Evolutionary conservation across 1,140 invertebrate species (phyloP).

Genomic region (Drosophila ogumai): DNA sequence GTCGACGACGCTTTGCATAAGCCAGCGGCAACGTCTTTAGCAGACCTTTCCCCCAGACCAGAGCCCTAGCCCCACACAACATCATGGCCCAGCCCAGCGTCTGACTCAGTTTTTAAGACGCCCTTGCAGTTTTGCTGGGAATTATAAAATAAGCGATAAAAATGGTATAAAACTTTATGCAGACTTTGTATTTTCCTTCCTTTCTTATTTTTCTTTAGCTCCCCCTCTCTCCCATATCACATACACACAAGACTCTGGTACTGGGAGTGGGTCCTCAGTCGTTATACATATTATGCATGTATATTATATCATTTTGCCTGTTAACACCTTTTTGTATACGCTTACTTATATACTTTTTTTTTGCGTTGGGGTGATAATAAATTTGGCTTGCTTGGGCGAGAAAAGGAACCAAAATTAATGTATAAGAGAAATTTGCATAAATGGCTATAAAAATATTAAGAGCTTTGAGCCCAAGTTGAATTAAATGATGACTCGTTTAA

Average conservation of each 20-base stretch:
- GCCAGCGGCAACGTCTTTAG: slow-evolving; percentile 51
- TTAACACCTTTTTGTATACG: slow-evolving; percentile 75
- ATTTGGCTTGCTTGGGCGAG: slow-evolving; percentile 29
- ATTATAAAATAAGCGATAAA: slow-evolving; percentile 83
- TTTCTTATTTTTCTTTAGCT: slow-evolving; percentile 1
- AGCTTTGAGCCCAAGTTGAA: slow-evolving; percentile 22
- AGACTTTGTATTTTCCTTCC: slow-evolving; percentile 50
- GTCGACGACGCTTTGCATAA: slow-evolving; percentile 72
- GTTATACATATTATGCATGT: slow-evolving; percentile 63
- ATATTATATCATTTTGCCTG: slow-evolving; percentile 68
- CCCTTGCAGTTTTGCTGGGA: slow-evolving; percentile 73
- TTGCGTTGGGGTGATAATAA: slow-evolving; percentile 56
- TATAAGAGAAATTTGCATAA: slow-evolving; percentile 55
- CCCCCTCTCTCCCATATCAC: neutral
- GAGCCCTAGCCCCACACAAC: slow-evolving; percentile 1
- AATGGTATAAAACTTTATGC: slow-evolving; percentile 79
- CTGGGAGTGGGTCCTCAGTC: slow-evolving; percentile 30
- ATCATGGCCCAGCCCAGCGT: slow-evolving; percentile 20
- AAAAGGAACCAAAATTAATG: slow-evolving; percentile 39
- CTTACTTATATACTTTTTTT: slow-evolving; percentile 32
- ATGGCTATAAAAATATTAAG: slow-evolving; percentile 39
- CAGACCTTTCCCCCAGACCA: slow-evolving; percentile 36
- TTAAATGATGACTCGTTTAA: slow-evolving; percentile 34
- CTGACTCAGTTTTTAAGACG: slow-evolving; percentile 63
- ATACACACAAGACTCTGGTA: neutral